Evolutionary conservation across 1,140 invertebrate species (phyloP).

Genomic region (Lordiphosa mommai): DNA sequence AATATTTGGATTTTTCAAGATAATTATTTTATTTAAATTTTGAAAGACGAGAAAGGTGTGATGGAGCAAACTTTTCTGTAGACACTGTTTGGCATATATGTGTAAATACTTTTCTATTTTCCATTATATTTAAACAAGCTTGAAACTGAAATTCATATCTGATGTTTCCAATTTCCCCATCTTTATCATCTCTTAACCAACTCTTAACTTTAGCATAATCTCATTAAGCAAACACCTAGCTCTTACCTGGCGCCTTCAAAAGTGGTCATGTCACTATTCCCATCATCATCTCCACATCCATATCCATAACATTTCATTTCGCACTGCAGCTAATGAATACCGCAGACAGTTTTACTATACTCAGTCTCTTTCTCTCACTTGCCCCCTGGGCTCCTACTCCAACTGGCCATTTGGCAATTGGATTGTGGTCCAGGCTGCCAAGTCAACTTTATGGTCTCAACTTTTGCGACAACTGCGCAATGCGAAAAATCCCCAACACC

Average conservation of each 20-base stretch:
- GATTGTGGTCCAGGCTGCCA: slow-evolving; percentile 63
- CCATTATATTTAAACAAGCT: too few relatives aligned
- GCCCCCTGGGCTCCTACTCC: not conserved
- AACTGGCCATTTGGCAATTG: slow-evolving; percentile 57
- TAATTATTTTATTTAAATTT: too few relatives aligned
- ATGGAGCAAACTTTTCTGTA: too few relatives aligned
- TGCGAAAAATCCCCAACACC: slow-evolving; percentile 63
- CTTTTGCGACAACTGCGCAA: slow-evolving; percentile 62
- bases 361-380: not conserved
- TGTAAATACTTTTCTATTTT: too few relatives aligned
- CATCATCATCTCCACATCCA: slow-evolving; percentile 10
- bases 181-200: not conserved
- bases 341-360: slow-evolving; percentile 45
- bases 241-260: not conserved
- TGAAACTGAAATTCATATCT: not conserved
- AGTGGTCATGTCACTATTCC: slow-evolving; percentile 16
- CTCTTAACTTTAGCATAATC: slow-evolving; percentile 20
- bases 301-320: slow-evolving; percentile 37
- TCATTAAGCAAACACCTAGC: too few relatives aligned
- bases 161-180: not conserved
- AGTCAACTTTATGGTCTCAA: slow-evolving; percentile 63
- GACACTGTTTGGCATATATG: too few relatives aligned
- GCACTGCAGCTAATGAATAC: slow-evolving; percentile 51
- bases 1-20: too few relatives aligned
- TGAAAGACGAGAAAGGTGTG: too few relatives aligned